Evolutionary conservation across 2,113 vertebrate species (phyloP), one percentile per base, ranked within the genome.

Genomic region (Aspidoscelis tigris): DNA sequence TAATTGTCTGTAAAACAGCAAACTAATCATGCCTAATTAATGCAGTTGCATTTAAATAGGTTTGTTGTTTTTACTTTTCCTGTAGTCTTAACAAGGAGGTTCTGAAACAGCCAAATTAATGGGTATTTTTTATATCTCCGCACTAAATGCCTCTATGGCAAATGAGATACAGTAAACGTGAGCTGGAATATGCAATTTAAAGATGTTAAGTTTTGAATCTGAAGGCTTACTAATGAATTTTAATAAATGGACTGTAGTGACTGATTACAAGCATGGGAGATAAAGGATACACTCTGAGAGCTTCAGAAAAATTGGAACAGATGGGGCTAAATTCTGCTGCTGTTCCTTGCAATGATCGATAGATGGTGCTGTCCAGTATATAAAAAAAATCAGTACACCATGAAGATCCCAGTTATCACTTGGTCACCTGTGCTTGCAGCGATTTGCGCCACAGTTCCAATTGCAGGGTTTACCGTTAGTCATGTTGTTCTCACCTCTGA

Each of bases 61-160:
- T 7, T 82, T n/a, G 76, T 78, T 47, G 71, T 81, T 81, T 33
- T 33, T 33, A 55, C n/a, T 12, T 74, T 73, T 24, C 53, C 41
- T 20, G 55, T 72, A 64, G 73, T n/a, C 70, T 61, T 50, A 39
- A 22, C 10, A 8, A 11, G 68, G n/a, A 73, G 70, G 53, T 81
- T 22, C 55, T 21, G 41, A 24, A 82, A 82, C 39, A 61, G 58
- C 33, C 7, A 4, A 64, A 64, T 21, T 44, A 82, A 33, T 64
- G 10, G 8, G n/a, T 69, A n/a, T 47, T 80, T 53, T 53, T 65
- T 70, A 47, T 47, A 69, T n/a, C 55, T 64, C 39, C 44, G 33
- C 65, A n/a, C 18, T 61, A 74, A 75, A 65, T 75, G 81, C 39
- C 58, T 74, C 41, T 44, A 82, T 12, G 21, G 20, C 12, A 39